These are phyloP conservation scores for Autographa pulchrina DNA, from an alignment of 2,888 invertebrate species.

Conservation along the genomic window DNA sequence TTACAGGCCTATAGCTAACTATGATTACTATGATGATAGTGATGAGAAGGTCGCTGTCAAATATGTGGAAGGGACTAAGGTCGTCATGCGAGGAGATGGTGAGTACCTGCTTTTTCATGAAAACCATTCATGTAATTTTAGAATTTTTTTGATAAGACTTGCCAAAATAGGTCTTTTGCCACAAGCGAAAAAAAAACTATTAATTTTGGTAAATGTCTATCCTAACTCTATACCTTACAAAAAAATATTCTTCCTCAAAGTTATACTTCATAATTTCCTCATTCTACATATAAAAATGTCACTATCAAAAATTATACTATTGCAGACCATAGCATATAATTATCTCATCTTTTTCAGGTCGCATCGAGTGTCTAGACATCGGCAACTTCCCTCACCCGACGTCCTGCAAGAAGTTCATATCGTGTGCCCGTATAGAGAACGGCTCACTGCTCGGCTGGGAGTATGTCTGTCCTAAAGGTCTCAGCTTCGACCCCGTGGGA, in stretches of 20 bases:
- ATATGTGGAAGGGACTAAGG: constrained; percentile 88
- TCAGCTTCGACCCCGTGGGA: constrained; percentile 96
- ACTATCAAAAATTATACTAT: too few relatives aligned
- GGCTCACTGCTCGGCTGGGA: constrained; percentile 95
- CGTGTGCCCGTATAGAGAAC: constrained; percentile 94
- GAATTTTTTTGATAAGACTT: too few relatives aligned
- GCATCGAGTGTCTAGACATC: constrained; percentile 95
- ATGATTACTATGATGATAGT: constrained; percentile 93
- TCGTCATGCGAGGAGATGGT: constrained; percentile 88
- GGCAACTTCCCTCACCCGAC: constrained; percentile 97
- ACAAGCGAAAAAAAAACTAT: too few relatives aligned
- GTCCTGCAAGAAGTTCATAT: constrained; percentile 97
- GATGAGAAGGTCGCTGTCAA: constrained; percentile 87
- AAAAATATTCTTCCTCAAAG: too few relatives aligned
- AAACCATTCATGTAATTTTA: too few relatives aligned
- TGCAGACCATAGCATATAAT: neutral
- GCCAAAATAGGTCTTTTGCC: too few relatives aligned
- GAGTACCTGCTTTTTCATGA: constrained; percentile 28
- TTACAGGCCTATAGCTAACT: constrained; percentile 83
- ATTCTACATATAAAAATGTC: too few relatives aligned
- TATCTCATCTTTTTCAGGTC: constrained; percentile 78
- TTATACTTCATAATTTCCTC: too few relatives aligned
- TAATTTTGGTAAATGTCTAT: too few relatives aligned
- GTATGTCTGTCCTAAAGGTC: constrained; percentile 95
- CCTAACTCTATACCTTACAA: too few relatives aligned